Conservation (phyloP, 2,113 vertebrate species). For the Misgurnus anguillicaudatus region DNA sequence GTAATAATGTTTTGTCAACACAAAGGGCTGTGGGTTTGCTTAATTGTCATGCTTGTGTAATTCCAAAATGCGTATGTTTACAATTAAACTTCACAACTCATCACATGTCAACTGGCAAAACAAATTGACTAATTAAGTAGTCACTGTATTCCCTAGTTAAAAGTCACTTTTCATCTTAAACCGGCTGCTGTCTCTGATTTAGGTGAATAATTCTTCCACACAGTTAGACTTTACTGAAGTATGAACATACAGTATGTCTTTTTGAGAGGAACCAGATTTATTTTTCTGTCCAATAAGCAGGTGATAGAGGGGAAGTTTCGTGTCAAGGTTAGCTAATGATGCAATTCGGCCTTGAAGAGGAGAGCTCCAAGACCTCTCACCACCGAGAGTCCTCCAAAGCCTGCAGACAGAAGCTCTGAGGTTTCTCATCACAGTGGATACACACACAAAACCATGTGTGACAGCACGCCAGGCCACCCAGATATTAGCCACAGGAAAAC, state of each 20-base stretch:
- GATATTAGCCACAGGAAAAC: slow-evolving; percentile 28
- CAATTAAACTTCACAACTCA: no score
- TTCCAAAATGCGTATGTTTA: no score
- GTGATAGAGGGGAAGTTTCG: slow-evolving; percentile 62
- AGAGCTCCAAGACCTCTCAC: slow-evolving; percentile 43
- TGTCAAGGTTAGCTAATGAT: slow-evolving; percentile 62
- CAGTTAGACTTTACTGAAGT: slow-evolving; percentile 49
- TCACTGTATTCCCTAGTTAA: no score
- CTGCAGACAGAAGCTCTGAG: slow-evolving; percentile 35
- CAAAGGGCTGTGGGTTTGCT: no score
- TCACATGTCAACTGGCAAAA: no score
- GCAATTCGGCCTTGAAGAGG: slow-evolving; percentile 55
- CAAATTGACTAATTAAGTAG: no score
- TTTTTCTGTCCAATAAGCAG: slow-evolving; percentile 58
- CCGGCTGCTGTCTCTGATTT: slow-evolving; percentile 48
- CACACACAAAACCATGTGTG: slow-evolving; percentile 30
- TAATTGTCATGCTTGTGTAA: no score
- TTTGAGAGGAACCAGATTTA: slow-evolving; percentile 65
- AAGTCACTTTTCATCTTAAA: slow-evolving; percentile 27
- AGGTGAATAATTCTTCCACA: slow-evolving; percentile 40
- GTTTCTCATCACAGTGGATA: slow-evolving; percentile 38
- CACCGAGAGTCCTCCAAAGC: slow-evolving; percentile 38
- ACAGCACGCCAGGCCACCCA: slow-evolving; percentile 21
- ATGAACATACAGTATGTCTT: slow-evolving; percentile 52
- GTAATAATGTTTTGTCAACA: no score